These are phyloP conservation scores for Schizopygopsis pylzovi DNA, from an alignment of 2,797 vertebrate genomes.

Conservation along the genomic window DNA sequence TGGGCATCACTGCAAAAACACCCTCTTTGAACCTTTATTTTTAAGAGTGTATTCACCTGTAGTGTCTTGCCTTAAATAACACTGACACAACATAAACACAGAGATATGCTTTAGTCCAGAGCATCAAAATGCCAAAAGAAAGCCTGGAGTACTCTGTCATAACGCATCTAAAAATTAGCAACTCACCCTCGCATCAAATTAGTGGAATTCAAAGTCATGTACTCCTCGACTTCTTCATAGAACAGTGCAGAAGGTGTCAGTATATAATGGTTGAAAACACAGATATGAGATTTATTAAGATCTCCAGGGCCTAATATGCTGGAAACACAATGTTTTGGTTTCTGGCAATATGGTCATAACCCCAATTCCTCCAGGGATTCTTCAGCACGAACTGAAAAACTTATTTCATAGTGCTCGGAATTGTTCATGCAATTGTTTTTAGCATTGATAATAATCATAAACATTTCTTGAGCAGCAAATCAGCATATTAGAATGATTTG, in stretches of 20 bases:
- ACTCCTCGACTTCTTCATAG: not conserved
- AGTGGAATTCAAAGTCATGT: slow-evolving; percentile 1
- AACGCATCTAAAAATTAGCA: slow-evolving; percentile 36
- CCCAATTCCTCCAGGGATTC: not conserved
- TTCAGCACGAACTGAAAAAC: not conserved
- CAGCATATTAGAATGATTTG: not conserved
- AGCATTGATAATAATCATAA: not conserved
- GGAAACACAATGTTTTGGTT: slow-evolving; percentile 29
- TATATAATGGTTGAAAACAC: slow-evolving; percentile 20
- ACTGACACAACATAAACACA: not conserved
- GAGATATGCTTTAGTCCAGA: not conserved
- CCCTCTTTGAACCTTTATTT: not conserved
- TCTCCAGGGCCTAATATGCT: slow-evolving; percentile 12
- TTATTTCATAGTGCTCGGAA: not conserved
- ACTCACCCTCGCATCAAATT: slow-evolving; percentile 21
- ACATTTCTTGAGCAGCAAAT: not conserved
- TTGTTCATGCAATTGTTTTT: not conserved
- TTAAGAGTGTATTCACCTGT: slow-evolving; percentile 4
- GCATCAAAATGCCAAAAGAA: slow-evolving; percentile 22
- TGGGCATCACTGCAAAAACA: not conserved
- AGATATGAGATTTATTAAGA: slow-evolving; percentile 12
- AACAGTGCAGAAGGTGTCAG: not conserved
- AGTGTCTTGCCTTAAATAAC: not conserved
- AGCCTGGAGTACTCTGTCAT: slow-evolving; percentile 34
- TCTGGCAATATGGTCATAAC: not conserved